A percentile compares a stretch with the other conserved stretches of the same genome.
Evolutionary conservation across 2,797 vertebrate genomes (phyloP).

Genomic region (Acanthis flammea): DNA sequence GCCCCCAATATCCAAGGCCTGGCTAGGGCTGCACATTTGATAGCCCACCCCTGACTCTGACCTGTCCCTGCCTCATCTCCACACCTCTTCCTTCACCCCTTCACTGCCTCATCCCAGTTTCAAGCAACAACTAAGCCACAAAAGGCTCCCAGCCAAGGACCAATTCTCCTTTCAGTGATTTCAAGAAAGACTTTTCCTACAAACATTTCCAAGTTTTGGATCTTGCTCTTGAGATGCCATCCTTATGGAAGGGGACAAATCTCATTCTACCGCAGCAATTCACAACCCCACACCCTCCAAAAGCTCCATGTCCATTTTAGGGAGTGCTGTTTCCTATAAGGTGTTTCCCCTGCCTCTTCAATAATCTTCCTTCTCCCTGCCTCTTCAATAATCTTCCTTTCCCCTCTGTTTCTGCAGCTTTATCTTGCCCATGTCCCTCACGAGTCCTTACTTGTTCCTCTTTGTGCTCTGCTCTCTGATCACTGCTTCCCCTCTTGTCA

Average conservation of each 20-base stretch:
- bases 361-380: not conserved
- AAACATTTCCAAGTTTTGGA: not conserved
- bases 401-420: not conserved
- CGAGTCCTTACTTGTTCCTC: accelerated
- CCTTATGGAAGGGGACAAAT: not conserved
- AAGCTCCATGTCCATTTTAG: not conserved
- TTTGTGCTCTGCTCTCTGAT: constrained; percentile 20
- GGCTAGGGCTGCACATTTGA: not conserved
- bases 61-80: not conserved
- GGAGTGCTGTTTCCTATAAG: not conserved
- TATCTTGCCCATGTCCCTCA: not conserved
- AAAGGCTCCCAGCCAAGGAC: not conserved
- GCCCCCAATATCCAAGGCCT: not conserved
- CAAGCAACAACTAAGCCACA: not conserved
- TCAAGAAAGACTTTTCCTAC: not conserved
- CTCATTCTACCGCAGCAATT: not conserved
- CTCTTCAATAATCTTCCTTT: not conserved
- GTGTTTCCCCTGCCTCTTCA: not conserved
- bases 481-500: not conserved
- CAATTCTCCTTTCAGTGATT: not conserved
- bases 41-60: not conserved
- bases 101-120: not conserved
- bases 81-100: not conserved
- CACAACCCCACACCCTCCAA: not conserved
- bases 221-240: not conserved